phyloP scores from a whole-genome alignment of 1,140 invertebrate species.

The Palaemon carinicauda region DNA sequence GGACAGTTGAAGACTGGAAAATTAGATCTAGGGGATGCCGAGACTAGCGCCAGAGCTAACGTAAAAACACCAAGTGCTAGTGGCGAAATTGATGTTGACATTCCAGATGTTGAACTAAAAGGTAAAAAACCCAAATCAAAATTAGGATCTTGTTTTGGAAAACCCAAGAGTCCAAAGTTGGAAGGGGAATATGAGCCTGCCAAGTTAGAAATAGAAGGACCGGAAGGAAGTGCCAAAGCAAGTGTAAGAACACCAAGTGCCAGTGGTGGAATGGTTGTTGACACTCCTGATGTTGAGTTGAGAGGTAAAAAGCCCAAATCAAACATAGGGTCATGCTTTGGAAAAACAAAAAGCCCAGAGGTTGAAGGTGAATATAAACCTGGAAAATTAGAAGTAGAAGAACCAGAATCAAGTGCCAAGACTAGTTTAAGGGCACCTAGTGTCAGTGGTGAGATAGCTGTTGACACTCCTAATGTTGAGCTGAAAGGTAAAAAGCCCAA shows the following conservation, averaged over 20 bases:
- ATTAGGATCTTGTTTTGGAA: slow-evolving; percentile 48
- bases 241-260: background rate
- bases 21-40: no score
- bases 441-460: no score
- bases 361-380: background rate
- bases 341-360: background rate
- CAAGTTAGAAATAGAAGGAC: background rate
- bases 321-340: slow-evolving; percentile 10
- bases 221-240: background rate
- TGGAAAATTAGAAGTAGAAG: background rate
- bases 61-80: background rate
- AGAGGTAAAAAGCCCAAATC: background rate
- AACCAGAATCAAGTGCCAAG: slow-evolving; percentile 3
- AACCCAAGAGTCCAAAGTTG: slow-evolving; percentile 20
- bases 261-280: background rate
- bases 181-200: slow-evolving; percentile 41
- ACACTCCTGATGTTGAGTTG: background rate
- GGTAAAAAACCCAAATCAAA: slow-evolving; percentile 26
- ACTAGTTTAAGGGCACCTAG: background rate
- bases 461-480: no score
- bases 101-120: slow-evolving; percentile 23
- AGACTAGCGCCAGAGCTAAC: background rate
- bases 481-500: no score
- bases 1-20: no score
- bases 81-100: slow-evolving; percentile 6